These are phyloP conservation scores for Dascyllus trimaculatus DNA, from an alignment of 2,113 vertebrate genomes.

Conservation along the genomic window DNA sequence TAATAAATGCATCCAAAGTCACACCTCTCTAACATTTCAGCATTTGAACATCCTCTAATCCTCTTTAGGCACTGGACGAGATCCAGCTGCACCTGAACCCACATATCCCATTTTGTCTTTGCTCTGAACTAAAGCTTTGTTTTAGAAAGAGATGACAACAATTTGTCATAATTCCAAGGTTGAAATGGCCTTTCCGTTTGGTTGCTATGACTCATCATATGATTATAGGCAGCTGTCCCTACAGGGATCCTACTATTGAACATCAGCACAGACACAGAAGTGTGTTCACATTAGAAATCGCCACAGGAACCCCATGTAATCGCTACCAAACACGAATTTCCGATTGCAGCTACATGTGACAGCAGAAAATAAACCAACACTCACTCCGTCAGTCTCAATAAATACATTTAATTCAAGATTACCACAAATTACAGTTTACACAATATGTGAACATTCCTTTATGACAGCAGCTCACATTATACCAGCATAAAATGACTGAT, in stretches of 20 bases:
- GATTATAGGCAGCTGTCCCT: slow-evolving; percentile 30
- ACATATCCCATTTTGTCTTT: not conserved
- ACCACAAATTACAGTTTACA: slow-evolving; percentile 24
- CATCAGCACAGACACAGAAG: slow-evolving; percentile 7
- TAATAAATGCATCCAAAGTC: not conserved
- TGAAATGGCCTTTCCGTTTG: slow-evolving; percentile 39
- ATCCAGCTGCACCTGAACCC: too few species aligned
- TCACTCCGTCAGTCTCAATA: not conserved
- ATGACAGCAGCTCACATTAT: not conserved
- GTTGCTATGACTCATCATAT: slow-evolving; percentile 35
- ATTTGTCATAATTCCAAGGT: slow-evolving; percentile 14
- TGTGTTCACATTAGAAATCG: not conserved
- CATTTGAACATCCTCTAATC: not conserved
- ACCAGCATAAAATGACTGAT: not conserved
- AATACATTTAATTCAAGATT: slow-evolving; percentile 43
- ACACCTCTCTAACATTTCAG: not conserved
- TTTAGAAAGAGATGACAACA: not conserved
- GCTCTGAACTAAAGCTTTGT: not conserved
- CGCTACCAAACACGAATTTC: not conserved
- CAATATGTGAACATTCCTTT: slow-evolving; percentile 15
- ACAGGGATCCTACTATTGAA: not conserved
- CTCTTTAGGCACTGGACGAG: not conserved
- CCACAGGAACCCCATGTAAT: not conserved
- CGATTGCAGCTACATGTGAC: not conserved
- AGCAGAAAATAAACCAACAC: not conserved